Base-by-base conservation (phyloP, 35 echinoderm and acorn worm species). In the Apostichopus parvimensis region DNA sequence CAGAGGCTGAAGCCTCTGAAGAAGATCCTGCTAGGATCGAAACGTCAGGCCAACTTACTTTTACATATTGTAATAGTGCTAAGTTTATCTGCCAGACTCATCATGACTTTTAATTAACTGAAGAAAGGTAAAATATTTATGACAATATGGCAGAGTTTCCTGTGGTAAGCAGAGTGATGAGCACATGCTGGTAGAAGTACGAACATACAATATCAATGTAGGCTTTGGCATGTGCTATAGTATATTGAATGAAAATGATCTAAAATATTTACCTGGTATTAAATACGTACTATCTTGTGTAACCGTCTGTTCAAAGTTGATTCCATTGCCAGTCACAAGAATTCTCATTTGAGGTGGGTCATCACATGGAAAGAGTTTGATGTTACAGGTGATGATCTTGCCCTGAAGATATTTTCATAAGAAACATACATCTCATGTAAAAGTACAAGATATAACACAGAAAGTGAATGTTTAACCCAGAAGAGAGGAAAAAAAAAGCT, bases 301-400 rank as follows among this genome's bases (percentile, higher is more conserved):
- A n/a, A 93, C 68, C 1, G 77, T 93, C 71, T 93, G 56, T 60
- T 93, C 92, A 87, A 93, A 87, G 92, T 87, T 77, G 26, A 87
- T 53, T 14, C 80, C 66, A 55, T 22, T 23, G 5, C 92, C 82
- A 54, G 60, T 87, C 7, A 93, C 20, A 12, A 86, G 55, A 4
- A 93, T 8, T 45, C 92, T 53, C 80, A 87, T 87, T 54, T 93
- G 92, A 10, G 92, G 81, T 23, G 80, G 92, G 28, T 83, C 64
- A 18, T 77, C 45, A 26, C 92, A 93, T 2, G 58, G 80, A 61
- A 87, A 93, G 34, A 93, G 25, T 53, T 87, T 93, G 24, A 77
- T n/a, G 57, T 87, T 73, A 14, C 77, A 12, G 60, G 21, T 87
- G 4, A 93, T 9, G 20, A 21, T 77, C 20, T 86, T 87, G 8